Conservation (phyloP, 2,888 invertebrate genomes). For the Sympetrum striolatum region DNA sequence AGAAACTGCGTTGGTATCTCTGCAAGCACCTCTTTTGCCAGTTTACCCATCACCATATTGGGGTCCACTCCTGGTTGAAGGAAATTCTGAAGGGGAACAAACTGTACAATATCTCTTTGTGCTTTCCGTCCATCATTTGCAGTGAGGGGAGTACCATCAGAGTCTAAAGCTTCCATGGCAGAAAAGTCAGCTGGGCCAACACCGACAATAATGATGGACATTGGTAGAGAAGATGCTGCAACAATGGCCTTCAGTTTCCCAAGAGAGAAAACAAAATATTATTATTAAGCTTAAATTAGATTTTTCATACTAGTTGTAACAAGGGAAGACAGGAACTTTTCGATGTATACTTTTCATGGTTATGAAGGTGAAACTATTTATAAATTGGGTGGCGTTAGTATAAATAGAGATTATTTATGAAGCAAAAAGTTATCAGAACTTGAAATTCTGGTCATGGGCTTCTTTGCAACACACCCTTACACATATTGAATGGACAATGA, state of each 20-base stretch:
- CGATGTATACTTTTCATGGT: too few relatives aligned
- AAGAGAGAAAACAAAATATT: neutral
- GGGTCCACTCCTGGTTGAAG: constrained; percentile 46
- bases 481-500: too few relatives aligned
- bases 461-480: too few relatives aligned
- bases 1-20: constrained; percentile 65
- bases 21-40: constrained; percentile 66
- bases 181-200: constrained; percentile 54
- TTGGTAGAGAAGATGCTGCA: constrained; percentile 62
- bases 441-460: too few relatives aligned
- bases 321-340: too few relatives aligned
- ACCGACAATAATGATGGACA: constrained; percentile 68
- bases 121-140: constrained; percentile 55
- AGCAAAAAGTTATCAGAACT: too few relatives aligned
- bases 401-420: too few relatives aligned
- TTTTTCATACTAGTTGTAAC: too few relatives aligned
- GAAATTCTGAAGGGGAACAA: constrained; percentile 63
- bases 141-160: constrained; percentile 52
- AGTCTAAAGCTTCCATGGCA: constrained; percentile 54
- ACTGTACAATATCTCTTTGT: constrained; percentile 68
- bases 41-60: neutral
- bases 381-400: too few relatives aligned
- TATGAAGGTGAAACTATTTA: neutral
- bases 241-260: constrained; percentile 52
- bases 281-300: neutral